phyloP scores from a whole-genome alignment of 2,113 vertebrate species.

The Prunella fulvescens region DNA sequence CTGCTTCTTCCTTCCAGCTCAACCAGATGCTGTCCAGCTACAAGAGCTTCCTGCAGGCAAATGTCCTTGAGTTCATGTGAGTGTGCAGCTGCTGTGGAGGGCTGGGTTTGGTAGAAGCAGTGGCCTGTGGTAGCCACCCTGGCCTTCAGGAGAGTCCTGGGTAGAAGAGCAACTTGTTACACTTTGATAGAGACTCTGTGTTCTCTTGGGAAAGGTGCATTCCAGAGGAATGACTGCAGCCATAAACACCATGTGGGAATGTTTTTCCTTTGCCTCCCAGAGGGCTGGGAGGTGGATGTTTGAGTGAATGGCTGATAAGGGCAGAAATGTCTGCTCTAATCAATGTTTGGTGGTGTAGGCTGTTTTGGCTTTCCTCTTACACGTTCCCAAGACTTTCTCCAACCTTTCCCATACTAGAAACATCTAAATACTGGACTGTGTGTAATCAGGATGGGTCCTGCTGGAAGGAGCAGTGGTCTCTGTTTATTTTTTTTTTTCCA shows the following conservation, averaged over 20 bases:
- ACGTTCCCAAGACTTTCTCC: not conserved
- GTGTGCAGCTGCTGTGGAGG: not conserved
- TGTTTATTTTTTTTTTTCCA: not conserved
- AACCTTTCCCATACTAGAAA: not conserved
- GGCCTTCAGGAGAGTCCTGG: not conserved
- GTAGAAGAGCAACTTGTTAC: not conserved
- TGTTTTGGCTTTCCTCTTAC: not conserved
- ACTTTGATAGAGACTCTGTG: not conserved
- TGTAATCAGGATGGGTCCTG: not conserved
- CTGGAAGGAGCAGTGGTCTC: not conserved
- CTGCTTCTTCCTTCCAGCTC: not conserved
- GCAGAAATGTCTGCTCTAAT: not conserved
- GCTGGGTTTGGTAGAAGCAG: not conserved
- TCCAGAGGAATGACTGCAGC: not conserved
- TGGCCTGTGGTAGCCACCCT: not conserved
- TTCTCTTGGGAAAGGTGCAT: not conserved
- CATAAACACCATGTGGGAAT: not conserved
- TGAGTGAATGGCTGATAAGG: not conserved
- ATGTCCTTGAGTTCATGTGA: constrained; percentile 9
- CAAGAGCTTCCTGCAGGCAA: not conserved
- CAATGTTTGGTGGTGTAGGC: not conserved
- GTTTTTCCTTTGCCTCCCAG: not conserved
- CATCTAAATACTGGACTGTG: not conserved
- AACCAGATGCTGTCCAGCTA: not conserved
- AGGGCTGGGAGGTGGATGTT: not conserved